Evolutionary conservation across 2,888 invertebrate genomes (phyloP), one percentile per base, ranked within the genome.

Genomic region (Lycaena phlaeas): DNA sequence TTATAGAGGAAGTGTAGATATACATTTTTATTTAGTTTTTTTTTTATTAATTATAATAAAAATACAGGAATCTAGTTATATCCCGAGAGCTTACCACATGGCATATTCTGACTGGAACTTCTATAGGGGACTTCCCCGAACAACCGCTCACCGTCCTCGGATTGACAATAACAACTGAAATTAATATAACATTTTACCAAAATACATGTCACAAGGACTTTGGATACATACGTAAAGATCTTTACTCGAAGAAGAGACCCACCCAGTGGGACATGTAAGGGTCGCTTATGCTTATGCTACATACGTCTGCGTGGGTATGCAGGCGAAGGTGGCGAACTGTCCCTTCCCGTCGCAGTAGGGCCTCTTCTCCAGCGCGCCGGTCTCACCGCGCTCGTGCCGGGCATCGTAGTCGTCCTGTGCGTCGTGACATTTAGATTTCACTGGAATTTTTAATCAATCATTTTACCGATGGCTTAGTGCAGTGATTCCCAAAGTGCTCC

Each of bases 221-320:
- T 18, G 5, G 5, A 4, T 4, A 3, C 3, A 5, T 18, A 18
- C 18, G 18, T 4, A 4, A 18, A 5, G 3, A 18, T 18, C 3
- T 3, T n/a, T n/a, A n/a, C n/a, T n/a, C n/a, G n/a, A n/a, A n/a
- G n/a, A n/a, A n/a, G n/a, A n/a, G n/a, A n/a, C n/a, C n/a, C n/a
- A n/a, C n/a, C n/a, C n/a, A n/a, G n/a, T n/a, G n/a, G n/a, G n/a
- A n/a, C n/a, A n/a, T n/a, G n/a, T n/a, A n/a, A n/a, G n/a, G n/a
- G n/a, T n/a, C n/a, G n/a, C n/a, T 4, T 18, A 18, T 3, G 18
- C 5, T 5, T 37, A 25, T 17, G 17, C n/a, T 36, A 34, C 85
- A 79, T 77, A 91, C 91, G 89, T 86, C 51, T 90, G 89, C 11
- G 89, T 89, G 1, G 89, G 88, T 11, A 89, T 84, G 53, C 92